A percentile compares a stretch with the other conserved stretches of the same genome.
Conservation (phyloP, 2,888 invertebrate species). For the Copidosoma aretas region DNA sequence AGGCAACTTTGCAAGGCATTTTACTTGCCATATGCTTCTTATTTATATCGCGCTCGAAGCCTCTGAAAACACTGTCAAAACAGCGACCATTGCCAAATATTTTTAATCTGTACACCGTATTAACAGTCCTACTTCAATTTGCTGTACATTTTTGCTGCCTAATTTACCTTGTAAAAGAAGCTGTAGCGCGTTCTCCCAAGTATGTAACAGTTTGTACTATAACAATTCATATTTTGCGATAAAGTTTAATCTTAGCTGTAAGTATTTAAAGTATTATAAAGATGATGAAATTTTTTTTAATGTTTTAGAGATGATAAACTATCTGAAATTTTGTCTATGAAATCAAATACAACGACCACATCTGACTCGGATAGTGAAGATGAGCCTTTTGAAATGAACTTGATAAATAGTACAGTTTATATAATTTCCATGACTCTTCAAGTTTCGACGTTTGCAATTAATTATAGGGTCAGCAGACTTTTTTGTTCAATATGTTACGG, state of each 20-base stretch:
- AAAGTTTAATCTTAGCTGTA: background rate
- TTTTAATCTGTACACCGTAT: conserved; percentile 95
- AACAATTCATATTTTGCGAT: background rate
- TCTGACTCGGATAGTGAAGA: conserved; percentile 69
- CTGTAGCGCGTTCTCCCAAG: conserved; percentile 74
- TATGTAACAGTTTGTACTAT: conserved; percentile 58
- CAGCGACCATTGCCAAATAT: conserved; percentile 97
- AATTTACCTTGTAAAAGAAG: conserved; percentile 86
- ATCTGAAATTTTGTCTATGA: conserved; percentile 45
- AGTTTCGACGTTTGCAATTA: conserved; percentile 97
- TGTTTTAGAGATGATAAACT: conserved; percentile 66
- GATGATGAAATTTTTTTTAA: background rate
- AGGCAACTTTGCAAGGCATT: conserved; percentile 96
- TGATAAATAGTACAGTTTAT: conserved; percentile 97
- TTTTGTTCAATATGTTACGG: conserved; percentile 10
- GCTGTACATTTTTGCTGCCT: conserved; percentile 92
- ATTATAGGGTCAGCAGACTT: conserved; percentile 82
- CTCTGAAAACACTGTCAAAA: conserved; percentile 88
- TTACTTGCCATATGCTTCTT: conserved; percentile 96
- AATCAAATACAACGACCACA: conserved; percentile 37
- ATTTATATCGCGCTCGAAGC: conserved; percentile 98
- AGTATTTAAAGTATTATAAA: background rate
- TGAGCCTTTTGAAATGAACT: conserved; percentile 86
- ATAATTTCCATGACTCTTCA: conserved; percentile 97
- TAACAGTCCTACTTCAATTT: conserved; percentile 94